These are phyloP conservation scores for Acanthisitta chloris DNA, from an alignment of 2,113 vertebrate species.

Conservation along the genomic window DNA sequence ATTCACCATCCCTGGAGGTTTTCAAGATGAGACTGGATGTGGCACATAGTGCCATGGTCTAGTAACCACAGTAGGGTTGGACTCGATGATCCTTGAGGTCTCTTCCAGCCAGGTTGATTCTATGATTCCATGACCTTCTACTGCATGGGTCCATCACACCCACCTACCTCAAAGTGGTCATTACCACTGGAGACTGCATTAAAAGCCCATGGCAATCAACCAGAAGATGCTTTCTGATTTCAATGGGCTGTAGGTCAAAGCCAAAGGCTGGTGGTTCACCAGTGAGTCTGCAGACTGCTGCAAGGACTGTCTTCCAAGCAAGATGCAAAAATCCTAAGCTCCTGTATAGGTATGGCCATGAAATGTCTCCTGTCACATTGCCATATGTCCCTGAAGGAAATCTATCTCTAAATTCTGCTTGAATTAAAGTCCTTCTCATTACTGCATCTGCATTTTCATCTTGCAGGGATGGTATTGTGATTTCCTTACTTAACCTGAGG, in stretches of 20 bases:
- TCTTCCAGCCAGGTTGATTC: too few species aligned
- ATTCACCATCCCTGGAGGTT: too few species aligned
- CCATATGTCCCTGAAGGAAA: not conserved
- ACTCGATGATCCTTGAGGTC: too few species aligned
- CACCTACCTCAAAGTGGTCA: not conserved
- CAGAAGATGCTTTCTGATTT: not conserved
- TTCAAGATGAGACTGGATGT: too few species aligned
- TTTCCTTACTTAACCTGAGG: not conserved
- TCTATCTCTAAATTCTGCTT: not conserved
- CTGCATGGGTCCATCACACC: not conserved
- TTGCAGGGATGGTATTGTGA: not conserved
- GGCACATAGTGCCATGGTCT: too few species aligned
- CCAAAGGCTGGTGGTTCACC: not conserved
- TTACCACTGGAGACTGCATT: not conserved
- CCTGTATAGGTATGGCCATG: not conserved
- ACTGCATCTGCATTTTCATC: not conserved
- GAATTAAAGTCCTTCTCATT: not conserved
- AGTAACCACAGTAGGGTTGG: too few species aligned
- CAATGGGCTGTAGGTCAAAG: not conserved
- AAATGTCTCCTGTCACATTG: not conserved
- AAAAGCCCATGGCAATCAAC: not conserved
- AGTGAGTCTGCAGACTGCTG: not conserved
- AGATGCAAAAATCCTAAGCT: not conserved
- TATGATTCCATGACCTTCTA: too few species aligned
- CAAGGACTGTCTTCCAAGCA: not conserved